Percentiles rank a stretch among this genome's conserved stretches.
These are phyloP conservation scores for Sinohyriopsis cumingii DNA, from an alignment of 2,888 invertebrate species.

Conservation along the genomic window DNA sequence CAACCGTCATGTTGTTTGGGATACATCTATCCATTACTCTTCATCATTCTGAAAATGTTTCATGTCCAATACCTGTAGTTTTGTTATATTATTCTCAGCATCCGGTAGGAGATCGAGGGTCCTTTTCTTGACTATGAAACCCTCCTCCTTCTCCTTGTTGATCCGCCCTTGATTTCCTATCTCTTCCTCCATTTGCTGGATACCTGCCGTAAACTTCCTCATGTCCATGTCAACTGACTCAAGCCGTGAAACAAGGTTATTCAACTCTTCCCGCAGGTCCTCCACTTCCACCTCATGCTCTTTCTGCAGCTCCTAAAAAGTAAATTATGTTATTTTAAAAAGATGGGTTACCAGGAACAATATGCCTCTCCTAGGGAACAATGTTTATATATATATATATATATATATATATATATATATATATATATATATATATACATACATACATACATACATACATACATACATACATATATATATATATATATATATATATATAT, in stretches of 20 bases:
- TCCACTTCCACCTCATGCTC: slow-evolving; percentile 68
- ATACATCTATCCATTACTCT: too few relatives aligned
- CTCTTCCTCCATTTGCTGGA: slow-evolving; percentile 67
- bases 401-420: background rate
- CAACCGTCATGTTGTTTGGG: too few relatives aligned
- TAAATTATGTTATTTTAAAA: slow-evolving; percentile 1
- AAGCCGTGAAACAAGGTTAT: slow-evolving; percentile 53
- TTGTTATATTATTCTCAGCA: slow-evolving; percentile 73
- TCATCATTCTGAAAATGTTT: too few relatives aligned
- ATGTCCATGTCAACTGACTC: slow-evolving; percentile 65
- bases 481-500: too few relatives aligned
- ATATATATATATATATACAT: background rate
- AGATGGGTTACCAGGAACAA: too few relatives aligned
- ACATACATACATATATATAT: too few relatives aligned
- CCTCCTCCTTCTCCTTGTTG: slow-evolving; percentile 63
- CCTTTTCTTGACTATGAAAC: slow-evolving; percentile 69
- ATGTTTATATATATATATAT: background rate
- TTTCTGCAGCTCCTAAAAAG: slow-evolving; percentile 62
- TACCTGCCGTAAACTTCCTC: slow-evolving; percentile 64
- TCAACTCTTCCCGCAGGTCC: slow-evolving; percentile 61
- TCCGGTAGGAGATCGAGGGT: slow-evolving; percentile 80
- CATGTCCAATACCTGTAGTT: slow-evolving; percentile 62
- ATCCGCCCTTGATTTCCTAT: slow-evolving; percentile 72
- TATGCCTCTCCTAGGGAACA: too few relatives aligned
- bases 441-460: too few relatives aligned